Evolutionary conservation across 2,113 vertebrate species (phyloP).

Genomic region (Hystrix cristata): DNA sequence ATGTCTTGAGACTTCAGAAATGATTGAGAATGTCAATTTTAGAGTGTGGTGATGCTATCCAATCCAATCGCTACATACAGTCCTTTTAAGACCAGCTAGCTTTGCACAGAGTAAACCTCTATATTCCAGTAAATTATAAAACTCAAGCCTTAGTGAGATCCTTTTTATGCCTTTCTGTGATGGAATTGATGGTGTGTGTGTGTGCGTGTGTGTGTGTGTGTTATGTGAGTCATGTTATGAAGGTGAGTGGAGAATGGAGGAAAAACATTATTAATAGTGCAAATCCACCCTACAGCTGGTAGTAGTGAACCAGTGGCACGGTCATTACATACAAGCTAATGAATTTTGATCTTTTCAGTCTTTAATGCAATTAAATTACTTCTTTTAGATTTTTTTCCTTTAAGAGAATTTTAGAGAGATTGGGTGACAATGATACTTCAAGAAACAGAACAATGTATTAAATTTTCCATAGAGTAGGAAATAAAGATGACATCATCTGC

Average conservation of each 20-base stretch:
- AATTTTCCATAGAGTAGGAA: neutral
- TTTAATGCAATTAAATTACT: slow-evolving; percentile 55
- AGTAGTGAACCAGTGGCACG: neutral
- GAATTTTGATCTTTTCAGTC: slow-evolving; percentile 55
- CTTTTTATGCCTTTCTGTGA: neutral
- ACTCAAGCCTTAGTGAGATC: neutral
- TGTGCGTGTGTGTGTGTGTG: neutral
- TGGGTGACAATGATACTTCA: neutral
- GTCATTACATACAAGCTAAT: neutral
- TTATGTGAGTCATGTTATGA: neutral
- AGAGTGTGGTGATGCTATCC: neutral
- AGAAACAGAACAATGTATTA: neutral
- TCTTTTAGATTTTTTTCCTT: slow-evolving; percentile 50
- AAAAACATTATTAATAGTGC: neutral
- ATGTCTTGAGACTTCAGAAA: neutral
- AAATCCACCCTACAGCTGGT: neutral
- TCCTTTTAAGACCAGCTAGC: neutral
- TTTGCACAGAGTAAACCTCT: neutral
- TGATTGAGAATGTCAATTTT: slow-evolving; percentile 6
- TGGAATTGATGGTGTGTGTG: neutral
- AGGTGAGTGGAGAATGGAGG: neutral
- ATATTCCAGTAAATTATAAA: neutral
- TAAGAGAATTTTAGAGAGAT: slow-evolving; percentile 51
- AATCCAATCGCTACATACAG: neutral
- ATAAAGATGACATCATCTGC: neutral